A percentile compares a stretch with the other conserved stretches of the same genome.
These are phyloP conservation scores for Apamea monoglypha DNA, from an alignment of 2,888 invertebrate genomes.

Conservation along the genomic window DNA sequence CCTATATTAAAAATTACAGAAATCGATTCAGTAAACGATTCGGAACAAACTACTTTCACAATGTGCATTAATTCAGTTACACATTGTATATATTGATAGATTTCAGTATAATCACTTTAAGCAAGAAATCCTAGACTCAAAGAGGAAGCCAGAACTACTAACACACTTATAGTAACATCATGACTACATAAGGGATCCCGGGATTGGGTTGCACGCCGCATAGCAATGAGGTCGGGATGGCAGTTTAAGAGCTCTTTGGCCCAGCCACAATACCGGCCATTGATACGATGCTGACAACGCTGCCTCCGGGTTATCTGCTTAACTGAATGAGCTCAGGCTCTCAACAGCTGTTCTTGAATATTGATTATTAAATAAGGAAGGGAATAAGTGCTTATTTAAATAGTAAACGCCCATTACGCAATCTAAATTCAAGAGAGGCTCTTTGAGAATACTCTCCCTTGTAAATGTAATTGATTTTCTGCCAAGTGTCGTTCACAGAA, in stretches of 20 bases:
- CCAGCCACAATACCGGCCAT: conserved; percentile 66
- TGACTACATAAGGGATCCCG: conserved; percentile 56
- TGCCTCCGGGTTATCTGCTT: conserved; percentile 42
- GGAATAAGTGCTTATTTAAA: conserved; percentile 40
- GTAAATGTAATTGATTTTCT: conserved; percentile 23
- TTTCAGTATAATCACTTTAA: conserved; percentile 16
- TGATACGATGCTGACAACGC: conserved; percentile 60
- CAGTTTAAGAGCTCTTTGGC: conserved; percentile 61
- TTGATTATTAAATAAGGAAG: conserved; percentile 38
- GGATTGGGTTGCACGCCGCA: conserved; percentile 69
- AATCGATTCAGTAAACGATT: too few species aligned
- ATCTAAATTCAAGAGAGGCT: conserved; percentile 31
- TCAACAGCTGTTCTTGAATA: conserved; percentile 46
- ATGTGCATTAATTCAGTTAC: too few species aligned
- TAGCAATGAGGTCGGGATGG: conserved; percentile 69
- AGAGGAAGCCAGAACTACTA: conserved; percentile 29
- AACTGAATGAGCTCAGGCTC: conserved; percentile 41
- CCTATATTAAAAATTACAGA: too few species aligned
- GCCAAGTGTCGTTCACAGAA: not conserved
- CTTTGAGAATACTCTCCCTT: conserved; percentile 19
- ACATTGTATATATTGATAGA: too few species aligned
- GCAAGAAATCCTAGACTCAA: conserved; percentile 7
- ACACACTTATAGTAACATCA: conserved; percentile 51
- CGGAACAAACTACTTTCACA: too few species aligned
- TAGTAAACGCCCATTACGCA: conserved; percentile 20